A percentile compares a stretch with the other conserved stretches of the same genome.
Conservation (phyloP, 2,888 invertebrate species). For the Clivina fossor region DNA sequence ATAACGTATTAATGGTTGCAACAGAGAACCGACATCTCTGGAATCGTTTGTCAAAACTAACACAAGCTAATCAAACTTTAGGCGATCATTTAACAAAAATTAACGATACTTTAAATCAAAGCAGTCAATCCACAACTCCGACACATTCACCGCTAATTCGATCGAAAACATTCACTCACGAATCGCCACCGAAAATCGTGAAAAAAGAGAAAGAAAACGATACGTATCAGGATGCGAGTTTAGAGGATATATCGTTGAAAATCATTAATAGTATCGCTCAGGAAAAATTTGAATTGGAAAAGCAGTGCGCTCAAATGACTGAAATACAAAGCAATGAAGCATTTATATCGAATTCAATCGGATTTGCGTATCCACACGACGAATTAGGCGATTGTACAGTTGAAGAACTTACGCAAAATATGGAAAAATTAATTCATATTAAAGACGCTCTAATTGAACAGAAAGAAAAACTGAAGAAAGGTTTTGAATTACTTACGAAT, state of each 20-base stretch:
- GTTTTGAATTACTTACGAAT: no score
- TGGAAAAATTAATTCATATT: slow-evolving; percentile 63
- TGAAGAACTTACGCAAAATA: slow-evolving; percentile 66
- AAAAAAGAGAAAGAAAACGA: slow-evolving; percentile 54
- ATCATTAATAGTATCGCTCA: slow-evolving; percentile 68
- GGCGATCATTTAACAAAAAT: slow-evolving; percentile 58
- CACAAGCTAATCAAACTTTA: slow-evolving; percentile 60
- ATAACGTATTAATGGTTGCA: slow-evolving; percentile 79
- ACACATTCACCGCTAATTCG: slow-evolving; percentile 54
- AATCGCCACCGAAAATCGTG: slow-evolving; percentile 60
- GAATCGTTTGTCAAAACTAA: slow-evolving; percentile 68
- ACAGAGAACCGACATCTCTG: slow-evolving; percentile 79
- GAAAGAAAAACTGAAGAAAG: slow-evolving; percentile 61
- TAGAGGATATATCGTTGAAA: slow-evolving; percentile 77
- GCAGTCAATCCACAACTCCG: slow-evolving; percentile 48
- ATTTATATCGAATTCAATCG: slow-evolving; percentile 63
- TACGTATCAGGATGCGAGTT: slow-evolving; percentile 58
- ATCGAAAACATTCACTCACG: slow-evolving; percentile 70
- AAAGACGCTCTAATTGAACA: slow-evolving; percentile 65
- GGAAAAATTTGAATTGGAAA: slow-evolving; percentile 69
- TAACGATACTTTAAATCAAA: slow-evolving; percentile 55
- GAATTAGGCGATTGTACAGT: slow-evolving; percentile 62
- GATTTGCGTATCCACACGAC: slow-evolving; percentile 63
- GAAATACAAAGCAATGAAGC: slow-evolving; percentile 62
- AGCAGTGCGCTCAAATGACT: slow-evolving; percentile 68